A percentile compares a stretch with the other conserved stretches of the same genome.
Conservation (phyloP, 2,113 vertebrate genomes). For the Ovis aries region DNA sequence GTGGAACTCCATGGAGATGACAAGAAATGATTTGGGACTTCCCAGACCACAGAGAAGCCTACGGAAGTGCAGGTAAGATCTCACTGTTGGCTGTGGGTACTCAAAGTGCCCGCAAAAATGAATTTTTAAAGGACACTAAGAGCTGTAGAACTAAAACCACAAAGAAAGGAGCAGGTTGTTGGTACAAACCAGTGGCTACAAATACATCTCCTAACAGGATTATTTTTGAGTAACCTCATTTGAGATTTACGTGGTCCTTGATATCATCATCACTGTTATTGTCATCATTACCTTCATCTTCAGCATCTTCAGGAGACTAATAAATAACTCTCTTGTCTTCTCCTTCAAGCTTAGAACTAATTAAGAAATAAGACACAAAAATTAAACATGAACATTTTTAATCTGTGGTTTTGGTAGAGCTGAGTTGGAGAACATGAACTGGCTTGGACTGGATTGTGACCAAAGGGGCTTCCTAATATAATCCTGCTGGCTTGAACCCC, state of each 20-base stretch:
- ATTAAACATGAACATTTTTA: background rate
- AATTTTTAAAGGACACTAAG: conserved; percentile 3
- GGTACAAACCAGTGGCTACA: background rate
- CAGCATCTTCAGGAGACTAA: background rate
- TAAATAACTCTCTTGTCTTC: background rate
- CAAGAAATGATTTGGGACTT: background rate
- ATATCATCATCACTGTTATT: background rate
- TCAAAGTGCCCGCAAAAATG: background rate
- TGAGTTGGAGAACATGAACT: background rate
- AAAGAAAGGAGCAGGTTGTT: background rate
- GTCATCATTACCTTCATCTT: background rate
- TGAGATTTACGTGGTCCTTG: background rate
- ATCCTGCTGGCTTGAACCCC: background rate
- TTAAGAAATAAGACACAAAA: background rate
- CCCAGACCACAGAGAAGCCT: background rate
- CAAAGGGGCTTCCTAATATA: background rate
- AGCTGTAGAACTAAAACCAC: background rate
- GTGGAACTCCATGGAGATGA: background rate
- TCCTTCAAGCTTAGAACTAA: background rate
- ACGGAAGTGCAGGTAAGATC: background rate
- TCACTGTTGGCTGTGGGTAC: background rate
- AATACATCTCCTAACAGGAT: background rate
- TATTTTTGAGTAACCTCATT: background rate
- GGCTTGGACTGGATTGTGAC: background rate
- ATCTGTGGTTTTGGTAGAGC: background rate